Conservation (phyloP, 2,113 vertebrate species). For the Hyperopisus bebe region DNA sequence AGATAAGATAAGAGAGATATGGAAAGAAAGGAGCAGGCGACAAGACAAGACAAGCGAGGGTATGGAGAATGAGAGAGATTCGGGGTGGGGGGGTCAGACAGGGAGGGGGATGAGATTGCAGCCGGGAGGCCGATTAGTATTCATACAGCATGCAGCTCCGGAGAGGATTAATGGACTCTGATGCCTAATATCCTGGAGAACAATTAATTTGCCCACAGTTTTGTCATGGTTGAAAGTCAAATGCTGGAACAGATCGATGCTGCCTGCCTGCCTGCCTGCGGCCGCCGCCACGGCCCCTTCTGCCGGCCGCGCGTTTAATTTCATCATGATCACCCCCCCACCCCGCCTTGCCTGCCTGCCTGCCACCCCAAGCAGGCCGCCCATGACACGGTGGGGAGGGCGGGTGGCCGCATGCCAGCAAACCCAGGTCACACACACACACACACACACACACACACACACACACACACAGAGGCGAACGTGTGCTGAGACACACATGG, state of each 20-base stretch:
- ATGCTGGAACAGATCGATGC: slow-evolving; percentile 99
- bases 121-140: slow-evolving; percentile 85
- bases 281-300: slow-evolving; percentile 78
- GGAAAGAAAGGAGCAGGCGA: slow-evolving; percentile 30
- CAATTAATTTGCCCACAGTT: slow-evolving; percentile 99
- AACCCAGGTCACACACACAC: slow-evolving; percentile 43
- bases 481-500: slow-evolving; percentile 3
- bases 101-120: slow-evolving; percentile 64
- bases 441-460: slow-evolving; percentile 25
- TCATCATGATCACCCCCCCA: slow-evolving; percentile 76
- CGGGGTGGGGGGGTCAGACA: slow-evolving; percentile 27
- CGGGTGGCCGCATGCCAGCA: slow-evolving; percentile 49
- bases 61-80: slow-evolving; percentile 11
- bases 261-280: slow-evolving; percentile 67
- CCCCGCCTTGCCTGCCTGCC: slow-evolving; percentile 25
- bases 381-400: slow-evolving; percentile 66
- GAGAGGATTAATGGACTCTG: slow-evolving; percentile 99
- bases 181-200: slow-evolving; percentile 99
- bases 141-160: slow-evolving; percentile 80
- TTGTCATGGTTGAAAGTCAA: slow-evolving; percentile 99
- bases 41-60: slow-evolving; percentile 33
- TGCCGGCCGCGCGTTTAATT: slow-evolving; percentile 90
- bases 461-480: slow-evolving; percentile 30
- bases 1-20: slow-evolving; percentile 29
- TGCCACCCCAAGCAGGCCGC: slow-evolving; percentile 69